These are phyloP conservation scores for Setophaga coronata DNA, from an alignment of 2,113 vertebrate species.

Conservation along the genomic window DNA sequence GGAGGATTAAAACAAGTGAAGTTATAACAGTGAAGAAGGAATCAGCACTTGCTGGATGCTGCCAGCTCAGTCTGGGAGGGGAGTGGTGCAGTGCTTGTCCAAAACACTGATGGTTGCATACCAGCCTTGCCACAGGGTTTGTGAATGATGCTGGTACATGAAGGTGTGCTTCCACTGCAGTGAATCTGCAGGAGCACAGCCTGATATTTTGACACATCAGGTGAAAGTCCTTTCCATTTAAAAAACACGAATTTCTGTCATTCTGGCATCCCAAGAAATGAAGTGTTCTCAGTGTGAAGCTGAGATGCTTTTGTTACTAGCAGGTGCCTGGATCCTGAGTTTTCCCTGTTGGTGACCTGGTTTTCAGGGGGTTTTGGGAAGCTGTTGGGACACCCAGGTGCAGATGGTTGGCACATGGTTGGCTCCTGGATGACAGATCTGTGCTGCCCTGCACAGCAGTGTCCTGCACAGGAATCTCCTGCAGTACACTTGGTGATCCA, in stretches of 20 bases:
- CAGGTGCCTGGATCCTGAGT: rapidly evolving
- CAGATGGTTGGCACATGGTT: rapidly evolving
- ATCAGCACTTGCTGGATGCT: not conserved
- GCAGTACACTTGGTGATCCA: rapidly evolving
- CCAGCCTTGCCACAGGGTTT: not conserved
- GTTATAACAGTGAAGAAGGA: not conserved
- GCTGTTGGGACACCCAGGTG: not conserved
- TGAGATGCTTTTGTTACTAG: rapidly evolving
- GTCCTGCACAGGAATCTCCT: not conserved
- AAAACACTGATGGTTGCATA: not conserved
- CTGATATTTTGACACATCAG: not conserved
- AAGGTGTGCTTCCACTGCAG: not conserved
- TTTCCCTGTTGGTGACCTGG: not conserved
- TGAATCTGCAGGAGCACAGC: not conserved
- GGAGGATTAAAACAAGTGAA: not conserved
- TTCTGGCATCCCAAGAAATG: not conserved
- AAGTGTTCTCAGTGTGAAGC: not conserved
- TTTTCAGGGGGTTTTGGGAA: not conserved
- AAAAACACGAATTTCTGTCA: not conserved
- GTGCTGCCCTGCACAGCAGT: not conserved
- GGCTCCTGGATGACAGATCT: not conserved
- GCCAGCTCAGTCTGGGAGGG: not conserved
- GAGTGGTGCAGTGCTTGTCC: not conserved
- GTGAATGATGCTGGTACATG: not conserved
- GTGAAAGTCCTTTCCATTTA: not conserved